Percentiles rank a stretch among this genome's conserved stretches.
phyloP scores from a whole-genome alignment of 2,113 vertebrate genomes.

The Macrotis lagotis region DNA sequence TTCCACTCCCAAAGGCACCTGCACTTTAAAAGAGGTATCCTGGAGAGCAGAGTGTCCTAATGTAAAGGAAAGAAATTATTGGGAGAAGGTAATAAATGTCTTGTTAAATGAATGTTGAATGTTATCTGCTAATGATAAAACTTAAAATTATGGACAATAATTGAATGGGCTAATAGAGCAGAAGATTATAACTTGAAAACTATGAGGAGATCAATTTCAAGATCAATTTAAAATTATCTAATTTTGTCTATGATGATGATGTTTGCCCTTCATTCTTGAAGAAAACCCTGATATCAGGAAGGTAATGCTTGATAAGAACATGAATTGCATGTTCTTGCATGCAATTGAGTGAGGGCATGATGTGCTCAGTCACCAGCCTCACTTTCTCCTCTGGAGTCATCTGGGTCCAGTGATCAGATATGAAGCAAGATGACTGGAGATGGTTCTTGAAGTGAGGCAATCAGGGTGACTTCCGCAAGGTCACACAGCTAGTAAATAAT shows the following conservation, averaged over 20 bases:
- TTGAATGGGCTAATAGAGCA: neutral
- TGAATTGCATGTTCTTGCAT: too few species aligned
- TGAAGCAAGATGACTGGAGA: too few species aligned
- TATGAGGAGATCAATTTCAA: neutral
- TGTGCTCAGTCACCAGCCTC: too few species aligned
- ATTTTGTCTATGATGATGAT: neutral
- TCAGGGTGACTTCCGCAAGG: too few species aligned
- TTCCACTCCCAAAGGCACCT: neutral
- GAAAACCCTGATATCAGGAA: too few species aligned
- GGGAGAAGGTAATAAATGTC: neutral
- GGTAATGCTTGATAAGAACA: too few species aligned
- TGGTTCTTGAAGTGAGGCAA: too few species aligned
- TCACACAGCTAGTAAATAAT: too few species aligned
- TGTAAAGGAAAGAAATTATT: neutral
- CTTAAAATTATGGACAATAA: neutral
- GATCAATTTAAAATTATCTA: neutral
- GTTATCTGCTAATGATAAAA: neutral
- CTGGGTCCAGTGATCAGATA: too few species aligned
- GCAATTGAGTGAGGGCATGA: too few species aligned
- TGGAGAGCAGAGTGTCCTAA: neutral
- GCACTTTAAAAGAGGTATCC: neutral
- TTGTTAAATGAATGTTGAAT: neutral
- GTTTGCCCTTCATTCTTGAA: too few species aligned
- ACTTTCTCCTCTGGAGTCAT: too few species aligned
- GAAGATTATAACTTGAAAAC: neutral